These are phyloP conservation scores for Lamproptera curius DNA, from an alignment of 2,888 invertebrate species.

Conservation along the genomic window DNA sequence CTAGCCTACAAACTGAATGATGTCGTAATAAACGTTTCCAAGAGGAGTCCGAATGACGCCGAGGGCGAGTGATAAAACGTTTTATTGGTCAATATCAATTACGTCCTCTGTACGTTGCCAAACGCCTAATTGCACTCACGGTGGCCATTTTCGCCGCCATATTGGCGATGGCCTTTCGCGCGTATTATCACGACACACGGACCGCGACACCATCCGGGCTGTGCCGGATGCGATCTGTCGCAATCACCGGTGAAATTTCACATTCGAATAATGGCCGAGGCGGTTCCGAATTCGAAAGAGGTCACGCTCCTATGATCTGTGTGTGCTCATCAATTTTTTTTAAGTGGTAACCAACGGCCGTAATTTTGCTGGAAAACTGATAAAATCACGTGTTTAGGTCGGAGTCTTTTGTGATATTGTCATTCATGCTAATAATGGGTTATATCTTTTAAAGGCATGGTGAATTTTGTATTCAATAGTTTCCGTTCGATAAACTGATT, in stretches of 20 bases:
- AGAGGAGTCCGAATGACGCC: background rate
- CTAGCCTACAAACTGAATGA: background rate
- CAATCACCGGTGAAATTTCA: slow-evolving; percentile 74
- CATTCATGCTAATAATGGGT: no score
- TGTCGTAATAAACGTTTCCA: background rate
- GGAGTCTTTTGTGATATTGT: no score
- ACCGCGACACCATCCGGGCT: slow-evolving; percentile 69
- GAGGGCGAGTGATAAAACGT: background rate
- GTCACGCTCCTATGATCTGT: slow-evolving; percentile 65
- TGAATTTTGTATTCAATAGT: no score
- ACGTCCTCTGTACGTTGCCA: background rate
- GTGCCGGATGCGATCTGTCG: slow-evolving; percentile 66
- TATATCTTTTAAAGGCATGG: no score
- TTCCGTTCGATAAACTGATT: no score
- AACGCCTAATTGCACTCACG: background rate
- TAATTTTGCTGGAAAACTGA: no score
- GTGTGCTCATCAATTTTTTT: slow-evolving; percentile 52
- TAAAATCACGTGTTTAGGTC: no score
- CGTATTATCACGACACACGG: slow-evolving; percentile 54
- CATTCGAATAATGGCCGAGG: slow-evolving; percentile 58
- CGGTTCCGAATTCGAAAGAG: slow-evolving; percentile 44
- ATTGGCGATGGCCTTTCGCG: slow-evolving; percentile 34
- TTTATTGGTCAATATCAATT: background rate
- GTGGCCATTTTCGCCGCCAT: slow-evolving; percentile 17
- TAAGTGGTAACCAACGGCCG: no score